These are phyloP conservation scores for Torymus auratus DNA, from an alignment of 2,888 invertebrate genomes.

Conservation along the genomic window DNA sequence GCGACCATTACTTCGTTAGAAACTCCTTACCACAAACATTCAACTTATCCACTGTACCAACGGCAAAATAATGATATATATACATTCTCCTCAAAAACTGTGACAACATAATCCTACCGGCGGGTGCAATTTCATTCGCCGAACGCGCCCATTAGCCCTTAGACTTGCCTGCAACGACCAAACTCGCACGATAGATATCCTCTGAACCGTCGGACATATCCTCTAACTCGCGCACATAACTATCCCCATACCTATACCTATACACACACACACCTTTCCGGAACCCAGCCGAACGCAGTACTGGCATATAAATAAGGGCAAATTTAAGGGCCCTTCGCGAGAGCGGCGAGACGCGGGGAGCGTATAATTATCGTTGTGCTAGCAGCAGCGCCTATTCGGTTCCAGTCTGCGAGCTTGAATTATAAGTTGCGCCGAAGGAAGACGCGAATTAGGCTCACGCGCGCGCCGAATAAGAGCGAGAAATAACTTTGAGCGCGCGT, in stretches of 20 bases:
- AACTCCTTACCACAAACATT: no score
- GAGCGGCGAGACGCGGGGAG: conserved; percentile 62
- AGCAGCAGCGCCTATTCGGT: conserved; percentile 69
- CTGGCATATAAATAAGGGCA: conserved; percentile 72
- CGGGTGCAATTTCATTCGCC: no score
- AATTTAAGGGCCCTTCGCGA: conserved; percentile 71
- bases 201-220: conserved; percentile 24
- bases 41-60: no score
- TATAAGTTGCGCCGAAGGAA: conserved; percentile 76
- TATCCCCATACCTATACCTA: not conserved
- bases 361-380: conserved; percentile 74
- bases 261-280: no score
- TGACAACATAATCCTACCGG: no score
- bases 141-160: no score
- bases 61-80: not conserved
- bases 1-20: no score
- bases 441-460: conserved; percentile 73
- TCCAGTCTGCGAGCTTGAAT: conserved; percentile 77
- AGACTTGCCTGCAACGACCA: no score
- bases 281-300: not conserved
- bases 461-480: no score
- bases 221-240: conserved; percentile 17
- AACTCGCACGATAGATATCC: conserved; percentile 26
- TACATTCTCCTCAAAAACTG: not conserved
- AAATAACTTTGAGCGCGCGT: no score